Percentiles rank a stretch among this genome's conserved stretches.
phyloP scores from a whole-genome alignment of 2,113 vertebrate genomes.

The Vicugna pacos region DNA sequence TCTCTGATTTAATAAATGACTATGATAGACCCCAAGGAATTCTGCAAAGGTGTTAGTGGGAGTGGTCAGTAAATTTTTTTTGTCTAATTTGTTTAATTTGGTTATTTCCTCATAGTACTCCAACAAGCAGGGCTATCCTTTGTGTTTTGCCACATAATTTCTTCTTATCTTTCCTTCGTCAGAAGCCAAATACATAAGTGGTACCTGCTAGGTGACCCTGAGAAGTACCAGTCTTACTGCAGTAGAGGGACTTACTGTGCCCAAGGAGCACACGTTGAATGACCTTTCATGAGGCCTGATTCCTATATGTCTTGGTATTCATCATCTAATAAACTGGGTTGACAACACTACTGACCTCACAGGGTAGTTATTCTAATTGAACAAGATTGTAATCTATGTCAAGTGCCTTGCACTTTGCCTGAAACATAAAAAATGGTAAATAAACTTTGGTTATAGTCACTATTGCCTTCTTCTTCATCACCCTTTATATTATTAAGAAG shows the following conservation, averaged over 20 bases:
- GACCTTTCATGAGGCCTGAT: neutral
- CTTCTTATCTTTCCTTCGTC: neutral
- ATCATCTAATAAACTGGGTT: neutral
- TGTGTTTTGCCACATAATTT: neutral
- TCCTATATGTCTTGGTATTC: neutral
- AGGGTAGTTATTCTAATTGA: neutral
- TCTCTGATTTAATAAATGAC: neutral
- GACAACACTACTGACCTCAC: neutral
- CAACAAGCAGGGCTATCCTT: neutral
- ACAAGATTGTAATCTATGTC: neutral
- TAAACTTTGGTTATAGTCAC: neutral
- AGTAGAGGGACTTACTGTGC: fast-evolving
- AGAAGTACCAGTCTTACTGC: neutral
- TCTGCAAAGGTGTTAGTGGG: neutral
- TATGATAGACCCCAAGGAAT: neutral
- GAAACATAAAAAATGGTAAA: neutral
- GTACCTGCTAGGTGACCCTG: neutral
- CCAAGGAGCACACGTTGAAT: neutral
- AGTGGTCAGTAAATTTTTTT: neutral
- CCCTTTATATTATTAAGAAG: neutral
- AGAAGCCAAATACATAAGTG: neutral
- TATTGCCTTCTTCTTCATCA: neutral
- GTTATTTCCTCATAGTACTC: neutral
- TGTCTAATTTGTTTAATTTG: neutral
- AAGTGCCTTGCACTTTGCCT: neutral